Conservation (phyloP, 2,113 vertebrate genomes). For the Salvator merianae region DNA sequence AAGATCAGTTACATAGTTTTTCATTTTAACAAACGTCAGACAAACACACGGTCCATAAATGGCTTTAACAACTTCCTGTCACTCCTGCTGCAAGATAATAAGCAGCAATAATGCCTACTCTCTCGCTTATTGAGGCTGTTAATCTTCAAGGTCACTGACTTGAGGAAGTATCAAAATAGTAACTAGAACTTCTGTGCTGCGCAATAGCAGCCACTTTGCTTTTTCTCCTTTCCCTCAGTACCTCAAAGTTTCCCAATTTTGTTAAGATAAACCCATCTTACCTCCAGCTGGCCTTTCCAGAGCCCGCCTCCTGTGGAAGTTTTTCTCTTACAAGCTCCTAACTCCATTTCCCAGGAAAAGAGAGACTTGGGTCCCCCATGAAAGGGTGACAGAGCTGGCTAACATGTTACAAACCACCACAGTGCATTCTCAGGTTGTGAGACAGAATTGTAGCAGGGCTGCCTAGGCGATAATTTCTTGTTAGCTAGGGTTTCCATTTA, state of each 20-base stretch:
- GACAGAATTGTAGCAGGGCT: constrained; percentile 74
- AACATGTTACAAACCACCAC: constrained; percentile 69
- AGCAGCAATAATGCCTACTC: constrained; percentile 43
- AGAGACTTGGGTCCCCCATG: constrained; percentile 46
- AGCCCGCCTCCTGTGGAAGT: constrained; percentile 53
- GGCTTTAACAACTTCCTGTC: not conserved
- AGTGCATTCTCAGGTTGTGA: constrained; percentile 66
- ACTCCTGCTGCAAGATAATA: not conserved
- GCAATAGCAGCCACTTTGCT: constrained; percentile 25
- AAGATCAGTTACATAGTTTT: not conserved
- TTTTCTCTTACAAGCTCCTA: constrained; percentile 65
- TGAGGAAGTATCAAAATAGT: constrained; percentile 50
- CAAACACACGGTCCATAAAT: not conserved
- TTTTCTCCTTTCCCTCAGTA: constrained; percentile 8
- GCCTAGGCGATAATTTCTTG: constrained; percentile 75
- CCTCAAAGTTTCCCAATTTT: constrained; percentile 12
- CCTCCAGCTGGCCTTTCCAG: constrained; percentile 67
- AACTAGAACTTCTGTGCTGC: constrained; percentile 2
- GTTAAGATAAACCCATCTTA: constrained; percentile 68
- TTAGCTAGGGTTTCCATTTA: constrained; percentile 89
- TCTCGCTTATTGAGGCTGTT: constrained; percentile 30
- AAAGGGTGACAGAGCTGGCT: constrained; percentile 65
- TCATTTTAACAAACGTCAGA: not conserved
- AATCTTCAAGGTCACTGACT: constrained; percentile 50
- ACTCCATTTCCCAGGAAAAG: constrained; percentile 73